Conservation (phyloP, 2,888 invertebrate genomes). For the Luperina testacea region DNA sequence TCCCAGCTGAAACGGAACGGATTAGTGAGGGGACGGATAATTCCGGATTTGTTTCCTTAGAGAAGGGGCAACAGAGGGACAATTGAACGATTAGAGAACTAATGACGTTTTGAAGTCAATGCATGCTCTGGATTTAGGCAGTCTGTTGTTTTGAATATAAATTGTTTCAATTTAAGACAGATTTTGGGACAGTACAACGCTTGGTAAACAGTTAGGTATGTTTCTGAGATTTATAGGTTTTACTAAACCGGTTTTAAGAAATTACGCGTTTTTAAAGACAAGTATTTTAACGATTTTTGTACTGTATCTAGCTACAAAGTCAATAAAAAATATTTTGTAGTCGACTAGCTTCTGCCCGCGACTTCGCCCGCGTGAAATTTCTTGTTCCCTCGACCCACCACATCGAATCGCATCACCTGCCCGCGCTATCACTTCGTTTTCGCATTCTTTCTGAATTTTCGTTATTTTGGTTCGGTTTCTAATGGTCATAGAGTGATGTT, state of each 20-base stretch:
- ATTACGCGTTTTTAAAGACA: neutral
- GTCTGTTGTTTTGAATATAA: slow-evolving; percentile 46
- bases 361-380: too few relatives aligned
- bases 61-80: slow-evolving; percentile 39
- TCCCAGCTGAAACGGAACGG: slow-evolving; percentile 47
- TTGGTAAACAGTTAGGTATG: neutral
- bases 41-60: slow-evolving; percentile 47
- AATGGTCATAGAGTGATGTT: too few relatives aligned
- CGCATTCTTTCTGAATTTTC: too few relatives aligned
- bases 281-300: neutral
- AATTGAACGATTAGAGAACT: slow-evolving; percentile 45
- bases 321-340: too few relatives aligned
- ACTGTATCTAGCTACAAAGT: neutral
- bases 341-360: too few relatives aligned
- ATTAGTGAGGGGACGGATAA: slow-evolving; percentile 52
- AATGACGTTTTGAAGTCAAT: slow-evolving; percentile 46
- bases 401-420: too few relatives aligned
- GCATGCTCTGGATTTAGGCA: slow-evolving; percentile 34
- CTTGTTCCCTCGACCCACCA: too few relatives aligned
- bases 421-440: too few relatives aligned
- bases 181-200: neutral
- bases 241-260: neutral
- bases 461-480: too few relatives aligned
- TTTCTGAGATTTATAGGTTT: neutral
- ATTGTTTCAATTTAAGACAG: slow-evolving; percentile 19